Conservation (phyloP, 2,888 invertebrate genomes). For the Drosophila koepferae region DNA sequence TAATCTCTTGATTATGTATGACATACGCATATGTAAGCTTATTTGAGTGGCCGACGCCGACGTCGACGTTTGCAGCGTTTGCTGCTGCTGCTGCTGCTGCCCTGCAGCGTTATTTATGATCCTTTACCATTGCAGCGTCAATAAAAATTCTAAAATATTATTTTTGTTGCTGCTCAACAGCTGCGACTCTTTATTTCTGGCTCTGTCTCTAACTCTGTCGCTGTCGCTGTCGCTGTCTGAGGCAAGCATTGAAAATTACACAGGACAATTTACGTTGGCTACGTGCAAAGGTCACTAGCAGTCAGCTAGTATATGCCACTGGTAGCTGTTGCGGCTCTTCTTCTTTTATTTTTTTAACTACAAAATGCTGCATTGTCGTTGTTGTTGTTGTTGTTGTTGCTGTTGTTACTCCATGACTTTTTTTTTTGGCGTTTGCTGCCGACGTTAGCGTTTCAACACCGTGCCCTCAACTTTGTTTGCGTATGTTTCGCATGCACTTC, state of each 20-base stretch:
- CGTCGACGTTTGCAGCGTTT: not conserved
- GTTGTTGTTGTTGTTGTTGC: constrained; percentile 12
- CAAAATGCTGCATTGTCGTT: constrained; percentile 5
- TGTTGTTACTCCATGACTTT: constrained; percentile 5
- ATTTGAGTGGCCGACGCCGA: constrained; percentile 47
- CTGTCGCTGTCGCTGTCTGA: constrained; percentile 15
- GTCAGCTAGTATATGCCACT: constrained; percentile 44
- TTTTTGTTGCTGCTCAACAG: constrained; percentile 59
- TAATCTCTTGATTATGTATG: constrained; percentile 80
- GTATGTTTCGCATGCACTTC: constrained; percentile 44
- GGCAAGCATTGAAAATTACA: constrained; percentile 58
- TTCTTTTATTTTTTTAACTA: constrained; percentile 25
- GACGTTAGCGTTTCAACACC: constrained; percentile 61
- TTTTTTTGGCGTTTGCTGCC: constrained; percentile 47
- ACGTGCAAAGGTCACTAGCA: constrained; percentile 64
- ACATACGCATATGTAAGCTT: constrained; percentile 72
- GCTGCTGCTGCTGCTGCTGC: constrained; percentile 13
- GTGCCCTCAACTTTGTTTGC: constrained; percentile 69
- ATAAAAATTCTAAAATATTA: constrained; percentile 77
- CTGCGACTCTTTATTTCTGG: constrained; percentile 11
- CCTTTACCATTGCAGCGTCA: constrained; percentile 52
- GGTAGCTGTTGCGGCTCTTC: not conserved
- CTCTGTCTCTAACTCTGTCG: not conserved
- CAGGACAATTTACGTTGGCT: constrained; percentile 55
- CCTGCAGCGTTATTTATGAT: constrained; percentile 67